Conservation (phyloP, 30 jellyfish, hydroid and myxozoan genomes). For the Sanderia malayensis region DNA sequence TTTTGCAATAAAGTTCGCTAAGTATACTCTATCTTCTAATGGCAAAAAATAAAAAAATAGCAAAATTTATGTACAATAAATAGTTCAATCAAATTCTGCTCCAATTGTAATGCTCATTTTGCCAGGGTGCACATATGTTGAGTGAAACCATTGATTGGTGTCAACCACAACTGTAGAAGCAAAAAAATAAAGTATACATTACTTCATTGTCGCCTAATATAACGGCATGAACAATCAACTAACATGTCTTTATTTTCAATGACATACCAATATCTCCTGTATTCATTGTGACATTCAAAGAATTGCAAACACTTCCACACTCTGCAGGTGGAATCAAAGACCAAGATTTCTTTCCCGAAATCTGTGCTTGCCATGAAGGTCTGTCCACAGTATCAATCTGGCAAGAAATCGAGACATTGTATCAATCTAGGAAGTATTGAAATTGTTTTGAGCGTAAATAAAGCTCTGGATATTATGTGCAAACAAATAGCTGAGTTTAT, state of each 20-base stretch:
- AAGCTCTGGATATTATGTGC: too few relatives aligned
- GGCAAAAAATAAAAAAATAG: too few relatives aligned
- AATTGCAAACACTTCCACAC: slow-evolving; percentile 77
- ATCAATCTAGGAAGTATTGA: too few relatives aligned
- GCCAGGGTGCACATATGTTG: slow-evolving; percentile 93
- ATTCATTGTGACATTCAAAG: slow-evolving; percentile 75
- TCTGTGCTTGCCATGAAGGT: slow-evolving; percentile 99
- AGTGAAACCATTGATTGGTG: slow-evolving; percentile 95
- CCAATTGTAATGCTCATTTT: slow-evolving; percentile 86
- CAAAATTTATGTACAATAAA: too few relatives aligned
- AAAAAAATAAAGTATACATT: background rate
- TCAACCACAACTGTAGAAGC: slow-evolving; percentile 80
- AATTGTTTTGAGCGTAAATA: too few relatives aligned
- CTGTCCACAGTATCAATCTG: slow-evolving; percentile 89
- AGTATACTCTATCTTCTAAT: too few relatives aligned
- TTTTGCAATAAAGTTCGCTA: too few relatives aligned
- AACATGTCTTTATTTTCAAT: background rate
- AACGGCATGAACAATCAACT: background rate
- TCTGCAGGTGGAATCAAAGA: slow-evolving; percentile 90
- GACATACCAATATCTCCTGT: slow-evolving; percentile 90
- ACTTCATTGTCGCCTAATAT: background rate
- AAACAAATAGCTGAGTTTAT: too few relatives aligned
- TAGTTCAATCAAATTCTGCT: slow-evolving; percentile 80
- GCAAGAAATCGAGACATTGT: too few relatives aligned
- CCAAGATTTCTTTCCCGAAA: slow-evolving; percentile 92